phyloP scores from a whole-genome alignment of 2,113 vertebrate genomes.

The Epinephelus moara region DNA sequence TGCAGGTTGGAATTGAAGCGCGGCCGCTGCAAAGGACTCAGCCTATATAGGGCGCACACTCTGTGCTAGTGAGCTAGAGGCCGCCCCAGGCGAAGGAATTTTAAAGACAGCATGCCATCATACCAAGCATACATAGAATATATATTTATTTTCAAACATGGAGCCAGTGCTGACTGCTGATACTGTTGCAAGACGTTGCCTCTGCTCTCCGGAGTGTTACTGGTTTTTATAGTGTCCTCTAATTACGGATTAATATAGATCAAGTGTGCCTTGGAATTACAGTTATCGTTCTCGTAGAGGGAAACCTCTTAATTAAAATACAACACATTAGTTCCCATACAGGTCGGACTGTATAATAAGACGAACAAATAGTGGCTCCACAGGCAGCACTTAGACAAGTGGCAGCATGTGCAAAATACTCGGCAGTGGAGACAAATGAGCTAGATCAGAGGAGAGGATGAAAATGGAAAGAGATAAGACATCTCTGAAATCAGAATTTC shows the following conservation, averaged over 20 bases:
- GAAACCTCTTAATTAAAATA: neutral
- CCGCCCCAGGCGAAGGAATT: neutral
- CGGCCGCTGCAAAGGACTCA: too few species aligned
- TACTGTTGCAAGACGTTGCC: neutral
- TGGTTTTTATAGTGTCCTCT: neutral
- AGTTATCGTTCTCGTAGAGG: neutral
- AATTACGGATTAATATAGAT: neutral
- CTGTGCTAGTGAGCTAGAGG: too few species aligned
- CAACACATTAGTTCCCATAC: neutral
- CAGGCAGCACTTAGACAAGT: neutral
- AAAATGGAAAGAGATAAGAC: neutral
- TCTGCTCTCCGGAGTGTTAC: neutral
- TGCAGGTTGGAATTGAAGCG: too few species aligned
- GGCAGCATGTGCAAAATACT: neutral
- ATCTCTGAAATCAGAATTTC: neutral
- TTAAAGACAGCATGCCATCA: neutral
- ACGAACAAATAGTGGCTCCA: neutral
- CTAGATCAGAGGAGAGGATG: conserved; percentile 1
- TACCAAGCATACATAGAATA: neutral
- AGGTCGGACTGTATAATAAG: neutral
- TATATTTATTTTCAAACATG: conserved; percentile 3
- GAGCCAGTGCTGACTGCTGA: neutral
- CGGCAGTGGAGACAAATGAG: neutral
- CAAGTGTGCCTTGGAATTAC: neutral
- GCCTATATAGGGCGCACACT: too few species aligned